Base-by-base conservation (phyloP, 2,113 vertebrate species). In the Baryphthengus martii region DNA sequence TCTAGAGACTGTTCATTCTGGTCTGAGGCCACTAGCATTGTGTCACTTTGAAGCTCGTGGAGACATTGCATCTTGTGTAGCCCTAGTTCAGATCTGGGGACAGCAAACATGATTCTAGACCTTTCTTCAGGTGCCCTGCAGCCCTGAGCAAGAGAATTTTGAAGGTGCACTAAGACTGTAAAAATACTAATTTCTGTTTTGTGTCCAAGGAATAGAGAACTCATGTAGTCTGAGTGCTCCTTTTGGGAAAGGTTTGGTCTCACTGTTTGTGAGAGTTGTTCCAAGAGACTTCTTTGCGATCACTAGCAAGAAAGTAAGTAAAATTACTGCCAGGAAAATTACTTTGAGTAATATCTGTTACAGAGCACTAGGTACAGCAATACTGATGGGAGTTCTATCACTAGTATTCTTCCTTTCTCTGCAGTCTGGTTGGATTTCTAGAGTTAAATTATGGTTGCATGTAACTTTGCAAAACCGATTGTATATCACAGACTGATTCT, bases 1-100 rank as follows among this genome's bases (percentile, higher is more conserved):
- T 49, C 91, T 96, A 81, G 77, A 95, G 70, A 82, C 85, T 58
- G 62, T 93, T 95, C 80, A 42, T 88, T 77, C 68, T 77, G 55
- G 42, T 63, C 76, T 44, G 56, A 29, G 86, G 52, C 70, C 88
- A n/a, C 0, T 3, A 75, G 81, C 77, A 15, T 26, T 14, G 1
- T 65, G 71, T 40, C 33, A 9, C 44, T 49, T 84, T 73, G 70
- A 74, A 66, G 66, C 67, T 66, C 50, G 9, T 17, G 17, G 45
- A 77, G 33, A 66, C 23, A 5, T 3, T 5, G 40, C 4, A 0
- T 24, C 33, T 71, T 85, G 61, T 9, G 44, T 61, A 26, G 45
- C 10, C 21, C 37, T 29, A 17, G 11, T 20, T 45, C 66, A 50
- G 58, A 15, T 42, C 77, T 76, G 78, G 21, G 20, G n/a, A 70